Evolutionary conservation across 2,797 vertebrate genomes (phyloP).

Genomic region (Pyrocephalus nanus): DNA sequence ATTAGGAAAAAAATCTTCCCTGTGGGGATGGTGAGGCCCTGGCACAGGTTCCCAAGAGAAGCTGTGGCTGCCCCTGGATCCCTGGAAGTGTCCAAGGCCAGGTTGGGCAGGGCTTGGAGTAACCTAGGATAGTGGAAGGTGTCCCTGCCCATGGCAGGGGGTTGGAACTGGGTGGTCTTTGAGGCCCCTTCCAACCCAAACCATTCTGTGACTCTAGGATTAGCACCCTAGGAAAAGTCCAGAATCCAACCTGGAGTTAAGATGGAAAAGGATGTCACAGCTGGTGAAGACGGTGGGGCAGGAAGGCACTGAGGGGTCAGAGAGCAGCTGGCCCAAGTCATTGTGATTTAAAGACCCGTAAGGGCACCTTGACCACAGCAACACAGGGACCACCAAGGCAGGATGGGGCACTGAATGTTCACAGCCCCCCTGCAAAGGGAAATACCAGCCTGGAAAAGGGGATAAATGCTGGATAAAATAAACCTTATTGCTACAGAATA

Average conservation of each 20-base stretch:
- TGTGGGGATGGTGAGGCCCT: neutral
- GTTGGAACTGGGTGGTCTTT: accelerated
- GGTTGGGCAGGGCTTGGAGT: neutral
- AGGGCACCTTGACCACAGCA: neutral
- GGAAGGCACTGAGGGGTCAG: neutral
- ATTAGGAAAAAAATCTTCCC: neutral
- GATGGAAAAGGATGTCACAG: neutral
- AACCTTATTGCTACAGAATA: neutral
- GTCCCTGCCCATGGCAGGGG: neutral
- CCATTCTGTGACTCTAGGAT: neutral
- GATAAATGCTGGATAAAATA: neutral
- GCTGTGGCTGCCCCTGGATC: neutral
- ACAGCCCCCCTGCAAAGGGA: neutral
- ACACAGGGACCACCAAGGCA: neutral
- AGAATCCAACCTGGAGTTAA: neutral
- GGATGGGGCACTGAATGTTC: accelerated
- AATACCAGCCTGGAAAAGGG: neutral
- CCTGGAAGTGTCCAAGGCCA: neutral
- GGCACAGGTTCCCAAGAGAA: neutral
- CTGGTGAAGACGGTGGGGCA: neutral
- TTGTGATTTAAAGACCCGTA: neutral
- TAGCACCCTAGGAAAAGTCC: neutral
- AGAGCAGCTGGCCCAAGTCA: neutral
- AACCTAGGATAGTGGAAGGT: neutral
- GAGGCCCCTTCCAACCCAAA: neutral